Percentiles rank a stretch among this genome's conserved stretches.
phyloP scores from a whole-genome alignment of 2,888 invertebrate species.

The Epirrita christyi region DNA sequence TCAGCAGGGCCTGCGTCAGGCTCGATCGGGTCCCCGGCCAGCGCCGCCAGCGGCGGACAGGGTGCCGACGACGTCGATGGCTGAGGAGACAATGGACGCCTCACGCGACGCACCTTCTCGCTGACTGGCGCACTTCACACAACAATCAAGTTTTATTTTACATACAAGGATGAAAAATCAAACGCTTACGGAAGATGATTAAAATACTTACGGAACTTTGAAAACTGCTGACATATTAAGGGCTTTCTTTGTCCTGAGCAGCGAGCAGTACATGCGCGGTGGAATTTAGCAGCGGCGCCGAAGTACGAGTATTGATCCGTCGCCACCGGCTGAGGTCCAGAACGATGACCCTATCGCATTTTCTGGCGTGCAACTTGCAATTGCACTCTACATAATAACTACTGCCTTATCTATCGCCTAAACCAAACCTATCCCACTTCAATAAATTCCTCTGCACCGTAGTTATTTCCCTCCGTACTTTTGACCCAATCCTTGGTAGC shows the following conservation, averaged over 20 bases:
- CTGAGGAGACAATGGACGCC: constrained; percentile 13
- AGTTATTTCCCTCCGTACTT: too few species aligned
- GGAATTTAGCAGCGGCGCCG: neutral
- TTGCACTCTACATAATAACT: too few species aligned
- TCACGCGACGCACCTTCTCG: constrained; percentile 3
- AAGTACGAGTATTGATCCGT: constrained; percentile 1
- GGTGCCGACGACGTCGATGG: constrained; percentile 15
- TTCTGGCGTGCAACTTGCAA: too few species aligned
- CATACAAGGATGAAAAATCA: neutral
- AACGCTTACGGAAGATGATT: neutral
- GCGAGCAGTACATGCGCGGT: constrained; percentile 10
- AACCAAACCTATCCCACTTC: too few species aligned
- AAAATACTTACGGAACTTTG: constrained; percentile 23
- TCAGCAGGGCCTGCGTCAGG: neutral
- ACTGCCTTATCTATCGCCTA: too few species aligned
- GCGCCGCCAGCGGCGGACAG: neutral
- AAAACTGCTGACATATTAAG: constrained; percentile 14
- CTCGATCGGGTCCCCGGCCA: neutral
- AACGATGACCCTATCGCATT: too few species aligned
- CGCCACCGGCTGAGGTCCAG: too few species aligned
- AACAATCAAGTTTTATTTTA: neutral
- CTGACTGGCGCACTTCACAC: constrained; percentile 13
- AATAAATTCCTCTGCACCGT: too few species aligned
- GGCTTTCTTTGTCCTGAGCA: neutral
- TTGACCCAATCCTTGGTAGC: too few species aligned